Evolutionary conservation across 2,888 invertebrate genomes (phyloP).

Genomic region (Drosophila cracens): DNA sequence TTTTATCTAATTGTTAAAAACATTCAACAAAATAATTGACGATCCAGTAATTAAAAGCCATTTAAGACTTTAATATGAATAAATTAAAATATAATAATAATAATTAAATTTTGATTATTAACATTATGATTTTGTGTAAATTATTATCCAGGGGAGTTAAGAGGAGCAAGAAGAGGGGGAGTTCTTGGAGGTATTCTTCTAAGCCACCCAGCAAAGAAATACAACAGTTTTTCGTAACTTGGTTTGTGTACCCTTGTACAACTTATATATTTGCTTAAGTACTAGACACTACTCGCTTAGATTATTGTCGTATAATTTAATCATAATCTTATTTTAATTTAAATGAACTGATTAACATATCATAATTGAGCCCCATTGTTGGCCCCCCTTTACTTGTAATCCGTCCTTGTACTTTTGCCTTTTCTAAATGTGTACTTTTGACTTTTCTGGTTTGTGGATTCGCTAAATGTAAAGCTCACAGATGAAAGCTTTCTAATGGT

Average conservation of each 20-base stretch:
- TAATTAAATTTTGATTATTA: background rate
- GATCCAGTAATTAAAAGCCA: slow-evolving; percentile 44
- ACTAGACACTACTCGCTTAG: too few relatives aligned
- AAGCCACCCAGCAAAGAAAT: too few relatives aligned
- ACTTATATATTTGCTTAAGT: too few relatives aligned
- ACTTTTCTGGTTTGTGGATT: slow-evolving; percentile 42
- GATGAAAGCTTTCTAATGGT: slow-evolving; percentile 40
- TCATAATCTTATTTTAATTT: background rate
- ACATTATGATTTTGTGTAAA: background rate
- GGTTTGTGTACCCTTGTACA: too few relatives aligned
- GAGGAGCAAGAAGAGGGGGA: background rate
- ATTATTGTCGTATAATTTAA: background rate
- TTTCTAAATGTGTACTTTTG: background rate
- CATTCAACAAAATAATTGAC: slow-evolving; percentile 28
- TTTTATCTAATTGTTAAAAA: slow-evolving; percentile 42
- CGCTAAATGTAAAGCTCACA: slow-evolving; percentile 50
- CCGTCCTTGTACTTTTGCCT: background rate
- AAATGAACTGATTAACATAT: background rate
- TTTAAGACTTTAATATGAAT: slow-evolving; percentile 34
- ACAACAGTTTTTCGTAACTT: too few relatives aligned
- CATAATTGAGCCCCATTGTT: background rate
- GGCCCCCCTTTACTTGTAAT: too few relatives aligned
- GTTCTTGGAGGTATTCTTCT: background rate
- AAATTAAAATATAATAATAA: slow-evolving; percentile 15
- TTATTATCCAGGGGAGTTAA: background rate